Evolutionary conservation across 2,113 vertebrate genomes (phyloP).

Genomic region (Pampusana beccarii): DNA sequence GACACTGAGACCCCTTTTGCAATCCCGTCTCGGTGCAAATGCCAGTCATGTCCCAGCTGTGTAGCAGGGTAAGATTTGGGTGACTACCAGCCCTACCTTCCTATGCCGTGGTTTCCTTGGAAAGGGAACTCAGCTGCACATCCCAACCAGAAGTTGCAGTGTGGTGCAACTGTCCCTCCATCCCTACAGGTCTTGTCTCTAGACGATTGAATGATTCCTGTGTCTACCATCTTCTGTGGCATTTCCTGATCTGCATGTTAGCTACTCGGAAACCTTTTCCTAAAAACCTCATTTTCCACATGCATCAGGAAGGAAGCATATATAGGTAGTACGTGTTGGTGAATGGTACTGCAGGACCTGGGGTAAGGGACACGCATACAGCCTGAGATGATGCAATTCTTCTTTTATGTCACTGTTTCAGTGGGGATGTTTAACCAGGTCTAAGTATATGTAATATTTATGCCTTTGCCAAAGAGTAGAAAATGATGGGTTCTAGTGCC

Average conservation of each 20-base stretch:
- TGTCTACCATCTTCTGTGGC: not conserved
- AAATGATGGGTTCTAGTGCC: not conserved
- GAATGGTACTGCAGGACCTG: not conserved
- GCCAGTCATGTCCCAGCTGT: too few relatives aligned
- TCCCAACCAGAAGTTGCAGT: not conserved
- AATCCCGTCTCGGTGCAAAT: not conserved
- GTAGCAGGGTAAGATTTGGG: not conserved
- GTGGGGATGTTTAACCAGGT: not conserved
- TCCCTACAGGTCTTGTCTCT: not conserved
- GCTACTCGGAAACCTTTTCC: not conserved
- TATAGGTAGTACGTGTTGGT: not conserved
- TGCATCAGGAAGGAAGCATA: not conserved
- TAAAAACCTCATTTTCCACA: not conserved
- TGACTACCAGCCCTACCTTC: not conserved
- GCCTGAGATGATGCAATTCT: not conserved
- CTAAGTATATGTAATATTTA: not conserved
- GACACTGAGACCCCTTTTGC: not conserved
- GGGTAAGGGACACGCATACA: not conserved
- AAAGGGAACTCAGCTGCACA: not conserved
- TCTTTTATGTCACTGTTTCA: not conserved
- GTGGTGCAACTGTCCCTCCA: not conserved
- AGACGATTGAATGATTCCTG: not conserved
- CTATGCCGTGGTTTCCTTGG: not conserved
- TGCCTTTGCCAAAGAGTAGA: not conserved
- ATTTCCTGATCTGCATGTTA: not conserved